Evolutionary conservation across 2,113 vertebrate genomes (phyloP).

Genomic region (Aegotheles bennettii): DNA sequence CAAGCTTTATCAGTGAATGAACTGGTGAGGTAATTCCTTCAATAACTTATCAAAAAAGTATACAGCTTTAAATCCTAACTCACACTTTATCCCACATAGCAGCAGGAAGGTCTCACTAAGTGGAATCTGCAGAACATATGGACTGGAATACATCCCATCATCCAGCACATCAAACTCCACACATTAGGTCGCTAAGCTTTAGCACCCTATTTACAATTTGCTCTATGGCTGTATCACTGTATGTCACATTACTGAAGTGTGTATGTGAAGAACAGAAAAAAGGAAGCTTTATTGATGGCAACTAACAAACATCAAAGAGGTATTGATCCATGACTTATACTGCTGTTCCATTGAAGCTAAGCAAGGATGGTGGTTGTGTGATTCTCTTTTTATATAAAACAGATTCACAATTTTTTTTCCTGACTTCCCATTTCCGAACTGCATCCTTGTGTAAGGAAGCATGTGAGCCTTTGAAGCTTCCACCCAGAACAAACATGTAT

Average conservation of each 20-base stretch:
- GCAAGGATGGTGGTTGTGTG: slow-evolving; percentile 31
- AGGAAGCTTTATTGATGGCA: background rate
- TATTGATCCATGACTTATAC: background rate
- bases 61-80: slow-evolving; percentile 22
- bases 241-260: background rate
- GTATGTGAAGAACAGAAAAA: background rate
- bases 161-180: background rate
- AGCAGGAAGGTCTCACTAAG: slow-evolving; percentile 63
- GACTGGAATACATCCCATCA: slow-evolving; percentile 19
- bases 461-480: slow-evolving; percentile 71
- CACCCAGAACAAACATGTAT: slow-evolving; percentile 73
- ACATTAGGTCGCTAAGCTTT: background rate
- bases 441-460: slow-evolving; percentile 63
- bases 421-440: slow-evolving; percentile 60
- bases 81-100: slow-evolving; percentile 34
- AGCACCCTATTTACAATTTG: background rate
- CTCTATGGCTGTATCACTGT: background rate
- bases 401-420: slow-evolving; percentile 44
- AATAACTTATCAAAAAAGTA: background rate
- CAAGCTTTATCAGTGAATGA: background rate
- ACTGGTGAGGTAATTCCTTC: slow-evolving; percentile 47
- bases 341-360: slow-evolving; percentile 8
- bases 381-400: slow-evolving; percentile 59
- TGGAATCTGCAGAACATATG: slow-evolving; percentile 59
- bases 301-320: slow-evolving; percentile 22